Evolutionary conservation across 2,888 invertebrate species (phyloP).

Genomic region (Meteorus cinctellus): DNA sequence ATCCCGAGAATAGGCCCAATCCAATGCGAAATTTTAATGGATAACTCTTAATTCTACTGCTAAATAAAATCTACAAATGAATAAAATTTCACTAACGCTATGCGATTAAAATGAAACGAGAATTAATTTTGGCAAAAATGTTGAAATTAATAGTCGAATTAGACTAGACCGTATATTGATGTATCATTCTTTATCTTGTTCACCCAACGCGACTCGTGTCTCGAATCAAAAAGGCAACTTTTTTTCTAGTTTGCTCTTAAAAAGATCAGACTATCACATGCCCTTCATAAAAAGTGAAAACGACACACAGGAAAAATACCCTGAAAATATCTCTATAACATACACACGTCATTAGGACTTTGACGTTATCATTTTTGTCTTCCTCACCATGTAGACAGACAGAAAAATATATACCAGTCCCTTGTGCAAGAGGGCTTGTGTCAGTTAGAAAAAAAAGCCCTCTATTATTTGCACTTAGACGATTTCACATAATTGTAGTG

Average conservation of each 20-base stretch:
- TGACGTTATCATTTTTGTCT: constrained; percentile 46
- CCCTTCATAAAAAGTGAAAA: constrained; percentile 48
- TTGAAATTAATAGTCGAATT: not conserved
- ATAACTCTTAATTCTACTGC: not conserved
- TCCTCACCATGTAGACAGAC: constrained; percentile 58
- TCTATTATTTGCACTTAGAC: constrained; percentile 14
- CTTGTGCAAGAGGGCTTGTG: constrained; percentile 36
- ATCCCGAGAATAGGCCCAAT: constrained; percentile 47
- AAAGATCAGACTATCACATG: constrained; percentile 32
- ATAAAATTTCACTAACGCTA: not conserved
- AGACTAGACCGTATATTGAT: not conserved
- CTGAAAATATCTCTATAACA: constrained; percentile 57
- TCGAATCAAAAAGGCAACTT: constrained; percentile 5
- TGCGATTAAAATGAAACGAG: not conserved
- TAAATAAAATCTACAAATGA: not conserved
- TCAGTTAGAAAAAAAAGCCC: constrained; percentile 28
- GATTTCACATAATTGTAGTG: constrained; percentile 27
- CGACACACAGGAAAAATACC: constrained; percentile 56
- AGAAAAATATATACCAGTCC: constrained; percentile 64
- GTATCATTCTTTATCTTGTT: not conserved
- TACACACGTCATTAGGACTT: constrained; percentile 48
- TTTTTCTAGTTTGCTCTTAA: constrained; percentile 13
- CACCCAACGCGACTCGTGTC: constrained; percentile 7
- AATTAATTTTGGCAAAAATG: not conserved
- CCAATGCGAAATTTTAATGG: not conserved